Conservation (phyloP, 2,113 vertebrate genomes). For the Chitala chitala region DNA sequence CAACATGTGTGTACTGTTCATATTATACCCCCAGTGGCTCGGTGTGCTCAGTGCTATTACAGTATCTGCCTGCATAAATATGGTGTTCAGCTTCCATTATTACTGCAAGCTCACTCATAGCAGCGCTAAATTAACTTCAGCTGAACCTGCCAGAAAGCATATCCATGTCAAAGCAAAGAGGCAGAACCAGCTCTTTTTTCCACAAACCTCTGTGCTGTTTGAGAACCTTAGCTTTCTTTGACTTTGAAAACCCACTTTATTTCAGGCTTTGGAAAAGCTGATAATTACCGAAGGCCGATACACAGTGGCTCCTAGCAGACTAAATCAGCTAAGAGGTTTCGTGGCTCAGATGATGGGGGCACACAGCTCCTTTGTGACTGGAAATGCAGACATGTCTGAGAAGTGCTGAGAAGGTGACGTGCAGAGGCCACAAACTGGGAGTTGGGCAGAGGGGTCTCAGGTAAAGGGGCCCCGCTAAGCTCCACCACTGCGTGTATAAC, state of each 20-base stretch:
- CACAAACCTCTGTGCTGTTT: neutral
- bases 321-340: neutral
- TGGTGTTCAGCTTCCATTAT: neutral
- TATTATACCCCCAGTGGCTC: neutral
- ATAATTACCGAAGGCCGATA: neutral
- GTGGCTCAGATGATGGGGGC: neutral
- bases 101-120: neutral
- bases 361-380: neutral
- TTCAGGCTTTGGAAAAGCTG: neutral
- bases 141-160: neutral
- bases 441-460: neutral
- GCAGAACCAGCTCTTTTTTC: neutral
- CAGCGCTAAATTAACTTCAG: neutral
- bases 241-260: neutral
- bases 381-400: neutral
- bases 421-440: no score
- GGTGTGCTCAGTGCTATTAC: neutral
- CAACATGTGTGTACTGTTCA: neutral
- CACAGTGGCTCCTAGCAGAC: neutral
- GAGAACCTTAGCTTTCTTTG: constrained; percentile 9
- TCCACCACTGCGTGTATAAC: no score
- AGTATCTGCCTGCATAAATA: neutral
- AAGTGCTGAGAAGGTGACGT: no score
- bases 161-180: neutral
- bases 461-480: no score